phyloP scores from a whole-genome alignment of 2,888 invertebrate genomes.

The Nomada flava region DNA sequence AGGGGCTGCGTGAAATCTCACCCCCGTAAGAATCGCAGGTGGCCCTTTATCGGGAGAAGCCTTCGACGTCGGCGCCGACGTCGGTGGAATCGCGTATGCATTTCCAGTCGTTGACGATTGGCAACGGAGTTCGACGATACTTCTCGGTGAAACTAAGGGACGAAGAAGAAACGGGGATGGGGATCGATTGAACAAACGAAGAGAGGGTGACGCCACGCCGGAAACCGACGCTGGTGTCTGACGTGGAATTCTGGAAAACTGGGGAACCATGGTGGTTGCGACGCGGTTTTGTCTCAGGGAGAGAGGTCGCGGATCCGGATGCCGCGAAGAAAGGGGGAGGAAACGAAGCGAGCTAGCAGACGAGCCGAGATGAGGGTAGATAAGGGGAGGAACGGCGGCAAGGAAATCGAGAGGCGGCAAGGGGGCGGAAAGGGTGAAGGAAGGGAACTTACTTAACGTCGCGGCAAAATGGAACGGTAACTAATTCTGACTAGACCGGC shows the following conservation, averaged over 20 bases:
- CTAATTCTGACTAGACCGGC: constrained; percentile 78
- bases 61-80: not conserved
- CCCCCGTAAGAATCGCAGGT: constrained; percentile 5
- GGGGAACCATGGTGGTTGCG: constrained; percentile 65
- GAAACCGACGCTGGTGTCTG: constrained; percentile 60
- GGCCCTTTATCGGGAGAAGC: constrained; percentile 42
- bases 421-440: constrained; percentile 53
- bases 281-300: constrained; percentile 65
- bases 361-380: constrained; percentile 47
- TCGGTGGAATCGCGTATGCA: constrained; percentile 31
- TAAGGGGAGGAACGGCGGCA: constrained; percentile 54
- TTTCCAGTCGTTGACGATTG: constrained; percentile 49
- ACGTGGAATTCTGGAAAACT: constrained; percentile 65
- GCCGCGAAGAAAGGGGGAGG: constrained; percentile 73
- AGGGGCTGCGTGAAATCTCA: constrained; percentile 8
- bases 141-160: not conserved
- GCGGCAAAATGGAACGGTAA: constrained; percentile 80
- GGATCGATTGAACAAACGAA: constrained; percentile 49
- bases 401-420: constrained; percentile 64
- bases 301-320: constrained; percentile 65
- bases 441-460: constrained; percentile 78
- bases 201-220: constrained; percentile 57
- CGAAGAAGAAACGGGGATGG: not conserved
- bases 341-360: constrained; percentile 70
- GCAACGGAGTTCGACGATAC: constrained; percentile 33